A percentile compares a stretch with the other conserved stretches of the same genome.
These are phyloP conservation scores for Drosophila carrolli DNA, from an alignment of 1,140 invertebrate genomes.

Conservation along the genomic window DNA sequence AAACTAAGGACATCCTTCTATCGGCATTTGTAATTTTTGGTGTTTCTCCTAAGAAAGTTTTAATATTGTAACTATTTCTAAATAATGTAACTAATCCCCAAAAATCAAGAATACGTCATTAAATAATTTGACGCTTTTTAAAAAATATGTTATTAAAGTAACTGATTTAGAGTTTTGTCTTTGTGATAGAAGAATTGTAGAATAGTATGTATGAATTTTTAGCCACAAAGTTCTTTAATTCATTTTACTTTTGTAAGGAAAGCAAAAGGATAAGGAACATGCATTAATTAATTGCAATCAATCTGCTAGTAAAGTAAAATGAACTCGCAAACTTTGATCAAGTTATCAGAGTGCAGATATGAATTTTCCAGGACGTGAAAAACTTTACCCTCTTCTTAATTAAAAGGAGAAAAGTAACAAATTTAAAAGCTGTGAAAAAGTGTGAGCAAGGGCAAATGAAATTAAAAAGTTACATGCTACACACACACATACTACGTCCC, in stretches of 20 bases:
- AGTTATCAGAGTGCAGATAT: constrained; percentile 19
- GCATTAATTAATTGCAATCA: constrained; percentile 14
- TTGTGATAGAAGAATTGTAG: too few species aligned
- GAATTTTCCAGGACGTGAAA: constrained; percentile 27
- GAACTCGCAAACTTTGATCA: constrained; percentile 14
- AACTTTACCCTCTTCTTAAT: constrained; percentile 32
- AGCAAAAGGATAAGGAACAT: not conserved
- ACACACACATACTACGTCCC: not conserved
- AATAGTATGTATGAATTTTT: too few species aligned
- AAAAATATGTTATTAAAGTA: too few species aligned
- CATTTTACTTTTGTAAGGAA: not conserved
- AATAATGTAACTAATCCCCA: too few species aligned
- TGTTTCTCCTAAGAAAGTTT: too few species aligned
- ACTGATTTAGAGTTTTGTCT: too few species aligned
- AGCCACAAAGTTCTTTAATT: not conserved
- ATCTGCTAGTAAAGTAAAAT: constrained; percentile 9
- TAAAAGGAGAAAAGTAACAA: constrained; percentile 41
- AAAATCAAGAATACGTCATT: too few species aligned
- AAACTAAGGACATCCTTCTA: not conserved
- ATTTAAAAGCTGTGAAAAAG: constrained; percentile 40
- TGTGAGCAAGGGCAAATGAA: constrained; percentile 38
- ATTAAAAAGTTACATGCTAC: constrained; percentile 51
- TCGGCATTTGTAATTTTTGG: not conserved
- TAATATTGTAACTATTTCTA: too few species aligned
- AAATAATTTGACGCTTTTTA: too few species aligned